Base-by-base conservation (phyloP, 2,113 vertebrate genomes). In the Alligator mississippiensis region DNA sequence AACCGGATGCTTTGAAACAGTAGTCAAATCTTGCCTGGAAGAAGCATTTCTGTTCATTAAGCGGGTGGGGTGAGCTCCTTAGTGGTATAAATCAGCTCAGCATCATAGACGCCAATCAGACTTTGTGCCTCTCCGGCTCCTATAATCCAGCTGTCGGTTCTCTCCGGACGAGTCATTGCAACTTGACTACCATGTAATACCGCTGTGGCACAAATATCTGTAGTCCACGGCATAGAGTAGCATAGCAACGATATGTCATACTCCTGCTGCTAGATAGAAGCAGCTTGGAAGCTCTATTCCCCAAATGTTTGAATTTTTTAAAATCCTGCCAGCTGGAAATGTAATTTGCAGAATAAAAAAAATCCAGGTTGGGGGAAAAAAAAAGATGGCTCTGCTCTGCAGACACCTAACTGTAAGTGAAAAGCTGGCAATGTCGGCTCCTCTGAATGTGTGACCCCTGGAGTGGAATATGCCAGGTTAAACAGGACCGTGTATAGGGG, bases 391-490 rank as follows among this genome's bases (percentile, higher is more conserved):
- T 47, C 47, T 47, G 47, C 47, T 47, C 47, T 47, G 47, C 47
- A 47, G 47, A 47, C 47, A 47, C 47, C 47, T 47, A 7, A 9
- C 47, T 47, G 47, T 47, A 47, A 7, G 47, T 47, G 47, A 47
- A 47, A 47, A 47, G 47, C 47, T 47, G 47, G 47, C 47, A 47
- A 47, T 47, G 47, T 47, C 47, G 9, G 8, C 47, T 8, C 47
- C 18, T 78, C 47, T 0, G 25, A 1, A 4, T 1, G 7, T 1
- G 22, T 15, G 4, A 11, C 3, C 4, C 30, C 24, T 1, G 0
- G 60, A 1, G 66, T 54, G 17, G 77, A 7, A 63, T 72, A 6
- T 13, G 14, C 54, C 3, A 1, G 3, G 18, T 2, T 63, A 1
- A 54, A 75, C 17, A 3, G 11, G 9, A 57, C 21, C 4, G 22